Evolutionary conservation across 2,797 vertebrate genomes (phyloP).

Genomic region (Mormyrops boulengeri): DNA sequence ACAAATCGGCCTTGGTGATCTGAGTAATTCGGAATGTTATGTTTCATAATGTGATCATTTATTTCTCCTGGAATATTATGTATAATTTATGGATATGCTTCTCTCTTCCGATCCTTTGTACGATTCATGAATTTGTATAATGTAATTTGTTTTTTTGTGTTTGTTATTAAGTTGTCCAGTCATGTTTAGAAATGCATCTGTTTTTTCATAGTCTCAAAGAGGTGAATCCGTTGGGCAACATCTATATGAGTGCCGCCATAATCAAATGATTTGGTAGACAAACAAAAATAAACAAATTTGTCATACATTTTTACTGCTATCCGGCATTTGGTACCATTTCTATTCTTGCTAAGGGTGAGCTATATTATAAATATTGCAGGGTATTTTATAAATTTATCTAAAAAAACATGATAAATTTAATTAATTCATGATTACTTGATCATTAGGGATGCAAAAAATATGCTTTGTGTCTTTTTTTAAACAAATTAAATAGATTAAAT

Average conservation of each 20-base stretch:
- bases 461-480: background rate
- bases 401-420: background rate
- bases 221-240: background rate
- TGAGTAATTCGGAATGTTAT: background rate
- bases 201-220: background rate
- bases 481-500: background rate
- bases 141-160: background rate
- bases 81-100: background rate
- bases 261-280: background rate
- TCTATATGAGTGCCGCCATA: background rate
- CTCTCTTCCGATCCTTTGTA: background rate
- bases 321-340: background rate
- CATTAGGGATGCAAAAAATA: background rate
- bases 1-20: background rate
- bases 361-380: background rate
- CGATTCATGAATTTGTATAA: background rate
- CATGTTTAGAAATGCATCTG: background rate
- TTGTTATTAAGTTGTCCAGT: background rate
- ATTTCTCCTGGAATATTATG: background rate
- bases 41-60: background rate
- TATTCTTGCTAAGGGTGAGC: background rate
- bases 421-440: background rate
- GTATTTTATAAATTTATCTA: background rate
- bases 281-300: background rate
- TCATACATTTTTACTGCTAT: background rate